phyloP scores from a whole-genome alignment of 2,888 invertebrate species.

The Drosophila formosana region DNA sequence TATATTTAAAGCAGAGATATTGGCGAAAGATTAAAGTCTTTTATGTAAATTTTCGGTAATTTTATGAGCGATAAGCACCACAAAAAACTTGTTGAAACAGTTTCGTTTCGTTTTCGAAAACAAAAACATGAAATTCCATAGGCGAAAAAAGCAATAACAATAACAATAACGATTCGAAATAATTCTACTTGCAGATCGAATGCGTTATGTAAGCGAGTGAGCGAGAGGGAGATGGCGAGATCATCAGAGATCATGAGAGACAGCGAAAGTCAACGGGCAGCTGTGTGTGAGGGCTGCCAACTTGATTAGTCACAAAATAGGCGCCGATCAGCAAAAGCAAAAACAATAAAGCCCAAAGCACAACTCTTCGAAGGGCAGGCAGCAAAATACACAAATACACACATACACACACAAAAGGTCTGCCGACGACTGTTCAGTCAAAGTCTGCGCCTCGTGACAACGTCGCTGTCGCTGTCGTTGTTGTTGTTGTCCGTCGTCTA shows the following conservation, averaged over 20 bases:
- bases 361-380: conserved; percentile 61
- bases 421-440: conserved; percentile 62
- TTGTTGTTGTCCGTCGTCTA: conserved; percentile 44
- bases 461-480: neutral
- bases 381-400: conserved; percentile 8
- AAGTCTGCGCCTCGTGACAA: conserved; percentile 63
- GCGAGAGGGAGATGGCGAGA: conserved; percentile 7
- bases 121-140: conserved; percentile 35
- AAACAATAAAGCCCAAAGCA: conserved; percentile 29
- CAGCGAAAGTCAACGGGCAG: conserved; percentile 61
- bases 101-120: conserved; percentile 31
- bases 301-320: conserved; percentile 68
- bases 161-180: conserved; percentile 36
- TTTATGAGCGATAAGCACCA: conserved; percentile 32
- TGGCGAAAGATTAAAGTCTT: conserved; percentile 28
- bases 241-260: conserved; percentile 15
- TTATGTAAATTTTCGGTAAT: conserved; percentile 41
- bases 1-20: conserved; percentile 15
- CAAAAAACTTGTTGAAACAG: conserved; percentile 50
- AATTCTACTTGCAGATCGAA: conserved; percentile 48
- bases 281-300: conserved; percentile 51
- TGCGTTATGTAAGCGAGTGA: conserved; percentile 47
- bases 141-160: conserved; percentile 32
- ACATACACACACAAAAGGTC: conserved; percentile 49
- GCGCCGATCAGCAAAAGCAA: conserved; percentile 30